A percentile compares a stretch with the other conserved stretches of the same genome.
These are phyloP conservation scores for Lagopus leucura DNA, from an alignment of 2,113 vertebrate species.

Conservation along the genomic window DNA sequence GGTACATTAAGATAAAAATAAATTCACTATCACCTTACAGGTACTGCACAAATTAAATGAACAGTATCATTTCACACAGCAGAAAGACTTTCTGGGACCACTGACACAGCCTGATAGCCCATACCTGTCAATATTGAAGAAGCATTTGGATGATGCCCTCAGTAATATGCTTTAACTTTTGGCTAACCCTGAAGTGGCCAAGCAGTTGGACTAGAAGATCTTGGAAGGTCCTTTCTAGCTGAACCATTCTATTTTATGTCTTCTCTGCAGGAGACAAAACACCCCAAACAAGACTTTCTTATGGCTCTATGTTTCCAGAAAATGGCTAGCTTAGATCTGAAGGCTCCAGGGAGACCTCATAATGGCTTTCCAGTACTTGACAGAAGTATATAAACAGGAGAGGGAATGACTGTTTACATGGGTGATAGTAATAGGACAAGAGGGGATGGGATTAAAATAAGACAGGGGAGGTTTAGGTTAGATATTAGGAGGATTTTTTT, in stretches of 20 bases:
- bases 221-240: not conserved
- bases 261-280: accelerated
- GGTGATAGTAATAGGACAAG: too few relatives aligned
- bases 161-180: not conserved
- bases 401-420: too few relatives aligned
- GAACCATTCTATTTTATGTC: not conserved
- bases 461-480: too few relatives aligned
- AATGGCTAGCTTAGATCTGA: not conserved
- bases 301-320: not conserved
- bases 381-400: too few relatives aligned
- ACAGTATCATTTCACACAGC: not conserved
- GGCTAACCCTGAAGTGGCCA: not conserved
- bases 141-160: not conserved
- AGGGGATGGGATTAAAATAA: too few relatives aligned
- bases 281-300: not conserved
- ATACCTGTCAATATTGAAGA: not conserved
- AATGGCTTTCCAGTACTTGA: too few relatives aligned
- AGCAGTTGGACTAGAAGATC: not conserved
- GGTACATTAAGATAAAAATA: not conserved
- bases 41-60: not conserved
- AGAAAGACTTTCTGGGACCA: not conserved
- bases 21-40: not conserved
- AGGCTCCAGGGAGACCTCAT: too few relatives aligned
- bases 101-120: not conserved
- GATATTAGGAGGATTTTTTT: too few relatives aligned